These are phyloP conservation scores for Mastacembelus armatus DNA, from an alignment of 2,797 vertebrate genomes.

Conservation along the genomic window DNA sequence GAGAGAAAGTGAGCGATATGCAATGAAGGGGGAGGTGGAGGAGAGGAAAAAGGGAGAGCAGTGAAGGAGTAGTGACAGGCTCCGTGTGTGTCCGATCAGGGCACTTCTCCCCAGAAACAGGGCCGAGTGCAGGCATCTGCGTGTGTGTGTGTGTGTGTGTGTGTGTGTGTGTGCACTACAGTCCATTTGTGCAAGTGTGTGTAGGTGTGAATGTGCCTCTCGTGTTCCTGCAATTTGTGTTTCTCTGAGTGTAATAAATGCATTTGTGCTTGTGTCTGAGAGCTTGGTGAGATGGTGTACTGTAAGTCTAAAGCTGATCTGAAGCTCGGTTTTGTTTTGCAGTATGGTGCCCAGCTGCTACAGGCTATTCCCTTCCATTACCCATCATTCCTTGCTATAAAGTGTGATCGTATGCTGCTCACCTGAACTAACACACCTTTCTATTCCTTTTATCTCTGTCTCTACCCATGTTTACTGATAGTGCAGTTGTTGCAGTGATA, in stretches of 20 bases:
- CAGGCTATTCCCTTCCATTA: constrained; percentile 38
- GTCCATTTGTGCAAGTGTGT: constrained; percentile 12
- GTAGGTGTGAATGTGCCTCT: constrained; percentile 32
- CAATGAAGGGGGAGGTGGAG: background rate
- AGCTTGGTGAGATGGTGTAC: background rate
- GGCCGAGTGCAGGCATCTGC: constrained; percentile 52
- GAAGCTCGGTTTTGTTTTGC: constrained; percentile 42
- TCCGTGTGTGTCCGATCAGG: constrained; percentile 53
- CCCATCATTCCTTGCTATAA: constrained; percentile 38
- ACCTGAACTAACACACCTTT: background rate
- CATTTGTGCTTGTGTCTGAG: too few relatives aligned
- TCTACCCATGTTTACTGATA: background rate
- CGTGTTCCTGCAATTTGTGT: constrained; percentile 23
- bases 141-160: constrained; percentile 6
- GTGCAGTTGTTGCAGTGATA: too few relatives aligned
- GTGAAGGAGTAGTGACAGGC: constrained; percentile 49
- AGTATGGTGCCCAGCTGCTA: constrained; percentile 24
- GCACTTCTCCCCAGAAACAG: constrained; percentile 49
- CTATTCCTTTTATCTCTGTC: background rate
- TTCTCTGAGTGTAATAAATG: constrained; percentile 9
- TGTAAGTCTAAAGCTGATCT: constrained; percentile 39
- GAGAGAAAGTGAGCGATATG: constrained; percentile 26
- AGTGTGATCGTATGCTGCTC: background rate
- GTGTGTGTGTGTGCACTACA: constrained; percentile 10
- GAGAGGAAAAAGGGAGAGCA: constrained; percentile 9